These are phyloP conservation scores for Ceratothoa steindachneri DNA, from an alignment of 2,888 invertebrate genomes.

Conservation along the genomic window DNA sequence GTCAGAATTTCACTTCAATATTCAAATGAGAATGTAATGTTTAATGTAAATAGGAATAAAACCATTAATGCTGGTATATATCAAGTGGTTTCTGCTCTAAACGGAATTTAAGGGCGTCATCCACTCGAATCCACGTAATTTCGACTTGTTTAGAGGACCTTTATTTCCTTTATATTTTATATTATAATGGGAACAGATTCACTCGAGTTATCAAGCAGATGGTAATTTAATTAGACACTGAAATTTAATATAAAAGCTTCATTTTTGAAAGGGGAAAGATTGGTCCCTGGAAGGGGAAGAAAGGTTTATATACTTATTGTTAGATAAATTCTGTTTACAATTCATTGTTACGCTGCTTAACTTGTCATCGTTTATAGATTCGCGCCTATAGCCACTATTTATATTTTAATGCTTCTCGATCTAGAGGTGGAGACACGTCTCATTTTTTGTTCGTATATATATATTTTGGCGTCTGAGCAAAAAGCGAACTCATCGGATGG, in stretches of 20 bases:
- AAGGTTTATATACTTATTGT: not conserved
- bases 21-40: constrained; percentile 13
- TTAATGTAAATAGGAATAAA: constrained; percentile 12
- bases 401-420: too few relatives aligned
- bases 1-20: constrained; percentile 9
- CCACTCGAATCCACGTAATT: constrained; percentile 7
- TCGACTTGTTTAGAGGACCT: constrained; percentile 2
- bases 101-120: constrained; percentile 3
- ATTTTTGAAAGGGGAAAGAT: too few relatives aligned
- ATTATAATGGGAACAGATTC: constrained; percentile 7
- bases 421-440: too few relatives aligned
- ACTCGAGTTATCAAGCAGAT: constrained; percentile 6
- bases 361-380: too few relatives aligned
- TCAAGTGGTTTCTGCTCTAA: constrained; percentile 6
- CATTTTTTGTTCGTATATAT: too few relatives aligned
- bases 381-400: too few relatives aligned
- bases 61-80: constrained; percentile 10
- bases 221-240: constrained; percentile 6
- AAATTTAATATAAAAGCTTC: constrained; percentile 9
- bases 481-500: too few relatives aligned
- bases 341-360: too few relatives aligned
- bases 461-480: too few relatives aligned
- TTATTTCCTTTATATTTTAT: constrained; percentile 11
- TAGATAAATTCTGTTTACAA: not conserved
- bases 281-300: not conserved